Evolutionary conservation across 2,113 vertebrate genomes (phyloP), one percentile per base, ranked within the genome.

Genomic region (Mesoclemmys tuberculata): DNA sequence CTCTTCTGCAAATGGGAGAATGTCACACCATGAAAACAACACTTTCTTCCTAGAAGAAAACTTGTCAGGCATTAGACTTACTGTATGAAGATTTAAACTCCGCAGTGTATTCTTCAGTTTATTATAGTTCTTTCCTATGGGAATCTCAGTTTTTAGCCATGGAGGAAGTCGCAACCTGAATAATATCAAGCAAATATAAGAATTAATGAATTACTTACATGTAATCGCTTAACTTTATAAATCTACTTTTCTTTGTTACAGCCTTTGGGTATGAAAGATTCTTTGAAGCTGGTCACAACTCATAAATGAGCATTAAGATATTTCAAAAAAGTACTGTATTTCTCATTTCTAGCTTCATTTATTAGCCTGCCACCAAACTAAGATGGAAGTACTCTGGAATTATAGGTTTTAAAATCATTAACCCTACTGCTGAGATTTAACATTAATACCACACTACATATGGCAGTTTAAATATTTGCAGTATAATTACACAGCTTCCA

Each of bases 81-180:
- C 99, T 0, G 99, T 99, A 96, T 99, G 99, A 84, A 99, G 99
- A 96, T 99, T 99, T 94, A 99, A 99, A 87, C 98, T 98, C 94
- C 99, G 97, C 95, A 99, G 97, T 0, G 99, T 99, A 96, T 98
- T 99, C 98, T 99, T 99, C 93, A 99, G 97, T 87, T 95, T 98
- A 98, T 99, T 99, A 96, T 98, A 99, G 97, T 99, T 99, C 96
- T 99, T 99, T 68, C 99, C 99, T 51, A 99, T 98, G 26, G 99
- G 99, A 96, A 99, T 99, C 97, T 99, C 97, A 3, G 99, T 99
- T 98, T 99, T 99, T 94, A 99, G 97, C 99, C 99, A 99, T 0
- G 99, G 99, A 96, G 99, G 99, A 90, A 99, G 98, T 54, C 98
- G 98, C 83, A 99, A 97, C 97, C 99, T 99, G 93, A 84, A 75